Conservation (phyloP, 2,888 invertebrate species). For the Allygus modestus region DNA sequence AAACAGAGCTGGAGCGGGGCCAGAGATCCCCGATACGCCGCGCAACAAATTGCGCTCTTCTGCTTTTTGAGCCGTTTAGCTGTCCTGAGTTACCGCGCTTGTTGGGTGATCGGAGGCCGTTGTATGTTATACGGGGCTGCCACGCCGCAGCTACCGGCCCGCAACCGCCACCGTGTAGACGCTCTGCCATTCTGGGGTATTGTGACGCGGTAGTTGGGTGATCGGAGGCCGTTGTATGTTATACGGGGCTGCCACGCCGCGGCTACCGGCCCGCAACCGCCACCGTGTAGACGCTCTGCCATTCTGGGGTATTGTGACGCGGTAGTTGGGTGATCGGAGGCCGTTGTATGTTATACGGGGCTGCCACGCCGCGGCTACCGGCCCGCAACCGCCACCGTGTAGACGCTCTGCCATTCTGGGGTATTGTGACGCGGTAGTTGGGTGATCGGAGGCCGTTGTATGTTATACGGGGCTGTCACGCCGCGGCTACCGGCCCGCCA, state of each 20-base stretch:
- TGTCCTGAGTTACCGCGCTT: slow-evolving; percentile 32
- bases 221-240: neutral
- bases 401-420: slow-evolving; percentile 18
- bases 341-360: neutral
- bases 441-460: neutral
- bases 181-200: slow-evolving; percentile 17
- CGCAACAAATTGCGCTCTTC: slow-evolving; percentile 57
- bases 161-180: too few relatives aligned
- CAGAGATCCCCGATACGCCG: slow-evolving; percentile 40
- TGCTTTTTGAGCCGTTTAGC: slow-evolving; percentile 52
- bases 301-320: slow-evolving; percentile 19
- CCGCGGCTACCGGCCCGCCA: neutral
- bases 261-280: slow-evolving; percentile 18
- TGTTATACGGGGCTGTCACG: neutral
- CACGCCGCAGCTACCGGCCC: neutral
- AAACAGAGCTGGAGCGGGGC: slow-evolving; percentile 42
- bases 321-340: slow-evolving; percentile 26
- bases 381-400: too few relatives aligned
- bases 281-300: slow-evolving; percentile 24
- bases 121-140: neutral
- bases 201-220: slow-evolving; percentile 31
- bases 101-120: slow-evolving; percentile 15
- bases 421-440: slow-evolving; percentile 39
- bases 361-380: neutral
- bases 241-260: neutral